Evolutionary conservation across 2,888 invertebrate species (phyloP).

Genomic region (Auanema sp.): DNA sequence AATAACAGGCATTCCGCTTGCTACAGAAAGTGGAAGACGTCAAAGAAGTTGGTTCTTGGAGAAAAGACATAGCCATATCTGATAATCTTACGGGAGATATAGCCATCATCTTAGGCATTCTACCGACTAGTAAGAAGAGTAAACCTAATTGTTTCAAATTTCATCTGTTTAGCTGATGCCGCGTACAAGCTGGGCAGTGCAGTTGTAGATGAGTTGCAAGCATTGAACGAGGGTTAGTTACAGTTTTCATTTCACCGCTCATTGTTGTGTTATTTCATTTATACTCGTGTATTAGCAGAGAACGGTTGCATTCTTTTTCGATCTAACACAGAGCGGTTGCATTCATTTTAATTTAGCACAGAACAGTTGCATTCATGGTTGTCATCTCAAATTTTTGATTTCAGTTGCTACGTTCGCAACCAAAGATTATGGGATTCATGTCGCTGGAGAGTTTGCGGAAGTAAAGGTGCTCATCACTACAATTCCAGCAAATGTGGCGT

Average conservation of each 20-base stretch:
- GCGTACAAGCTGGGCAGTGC: background rate
- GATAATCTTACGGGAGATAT: constrained; percentile 12
- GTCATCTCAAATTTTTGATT: background rate
- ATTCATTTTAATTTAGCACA: too few species aligned
- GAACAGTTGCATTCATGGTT: background rate
- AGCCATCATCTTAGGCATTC: constrained; percentile 7
- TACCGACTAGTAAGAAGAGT: constrained; percentile 10
- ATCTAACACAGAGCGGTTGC: background rate
- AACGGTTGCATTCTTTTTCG: background rate
- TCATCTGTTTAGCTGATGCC: background rate
- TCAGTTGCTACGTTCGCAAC: constrained; percentile 13
- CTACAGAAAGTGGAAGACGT: constrained; percentile 24
- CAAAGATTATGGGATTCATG: constrained; percentile 11
- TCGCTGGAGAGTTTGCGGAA: constrained; percentile 1
- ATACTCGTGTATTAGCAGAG: background rate
- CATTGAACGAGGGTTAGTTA: background rate
- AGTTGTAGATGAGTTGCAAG: background rate
- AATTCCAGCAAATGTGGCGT: constrained; percentile 86
- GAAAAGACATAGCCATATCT: constrained; percentile 13
- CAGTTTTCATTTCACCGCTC: background rate
- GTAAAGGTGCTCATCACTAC: constrained; percentile 82
- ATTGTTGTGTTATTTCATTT: background rate
- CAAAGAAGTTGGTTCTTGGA: constrained; percentile 17
- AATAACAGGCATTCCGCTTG: background rate
- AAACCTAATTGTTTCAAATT: background rate